Evolutionary conservation across 2,113 vertebrate genomes (phyloP), one percentile per base, ranked within the genome.

Genomic region (Cyprinodon variegatus): DNA sequence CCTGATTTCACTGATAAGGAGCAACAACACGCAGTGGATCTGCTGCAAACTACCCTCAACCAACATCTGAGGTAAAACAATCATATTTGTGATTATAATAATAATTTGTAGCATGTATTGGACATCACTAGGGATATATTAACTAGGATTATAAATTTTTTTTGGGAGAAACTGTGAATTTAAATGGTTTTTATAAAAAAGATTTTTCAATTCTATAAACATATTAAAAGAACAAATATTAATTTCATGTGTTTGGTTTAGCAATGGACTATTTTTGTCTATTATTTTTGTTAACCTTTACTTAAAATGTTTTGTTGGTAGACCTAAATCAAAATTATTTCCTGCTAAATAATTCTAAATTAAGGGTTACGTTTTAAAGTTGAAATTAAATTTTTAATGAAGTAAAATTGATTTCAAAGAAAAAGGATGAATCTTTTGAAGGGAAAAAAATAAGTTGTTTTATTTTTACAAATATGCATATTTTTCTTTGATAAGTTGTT

Each of bases 1-100:
- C 61, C 72, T 64, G 72, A 20, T 17, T 48, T 67, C 66, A 70
- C 38, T 20, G 11, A 65, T 10, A 39, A 72, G 43, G 37, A 74
- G 20, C 50, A 12, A 20, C 0, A 37, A 4, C 14, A 14, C 17
- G 10, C 60, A 59, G 50, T 13, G 70, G 50, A 46, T 13, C 59
- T 46, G 38, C 62, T 40, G 17, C 74, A 50, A 40, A 59, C 50
- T 20, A n/a, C 17, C 60, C 11, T 36, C 66, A 69, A 61, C 43
- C 11, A 29, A 40, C 41, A 4, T 43, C 11, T 38, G 12, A 67
- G 69, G 76, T 72, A 78, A 12, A 36, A n/a, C 13, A 29, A 45
- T 29, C 29, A 29, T 29, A 29, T 29, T 29, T 29, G 29, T 29
- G 29, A 29, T 3, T 1, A 9, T 9, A n/a, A n/a, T n/a, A 57